A percentile compares a stretch with the other conserved stretches of the same genome.
Evolutionary conservation across 2,113 vertebrate species (phyloP).

Genomic region (Dasyornis broadbenti): DNA sequence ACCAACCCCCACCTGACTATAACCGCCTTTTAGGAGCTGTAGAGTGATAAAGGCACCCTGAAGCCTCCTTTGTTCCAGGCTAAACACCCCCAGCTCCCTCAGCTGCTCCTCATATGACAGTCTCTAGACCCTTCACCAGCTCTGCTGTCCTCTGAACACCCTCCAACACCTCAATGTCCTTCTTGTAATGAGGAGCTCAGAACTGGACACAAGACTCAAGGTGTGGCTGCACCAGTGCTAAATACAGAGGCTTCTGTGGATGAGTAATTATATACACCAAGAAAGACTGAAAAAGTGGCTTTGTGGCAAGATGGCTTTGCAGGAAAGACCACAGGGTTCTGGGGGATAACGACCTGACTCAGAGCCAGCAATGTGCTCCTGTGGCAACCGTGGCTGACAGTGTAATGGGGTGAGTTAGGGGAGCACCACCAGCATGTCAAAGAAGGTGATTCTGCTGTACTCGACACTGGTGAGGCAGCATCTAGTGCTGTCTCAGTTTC

Average conservation of each 20-base stretch:
- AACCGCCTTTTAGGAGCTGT: background rate
- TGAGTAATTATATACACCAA: background rate
- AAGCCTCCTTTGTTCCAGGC: background rate
- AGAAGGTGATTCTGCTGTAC: background rate
- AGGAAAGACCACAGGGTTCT: background rate
- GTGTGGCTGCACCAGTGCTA: background rate
- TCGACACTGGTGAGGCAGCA: background rate
- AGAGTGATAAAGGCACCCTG: background rate
- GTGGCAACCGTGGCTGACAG: accelerated
- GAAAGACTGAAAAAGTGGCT: background rate
- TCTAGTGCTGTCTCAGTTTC: background rate
- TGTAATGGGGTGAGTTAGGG: accelerated
- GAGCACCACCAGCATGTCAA: background rate
- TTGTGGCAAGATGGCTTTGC: background rate
- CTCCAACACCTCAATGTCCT: background rate
- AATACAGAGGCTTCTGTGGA: background rate
- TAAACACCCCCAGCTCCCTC: background rate
- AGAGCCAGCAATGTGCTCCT: background rate
- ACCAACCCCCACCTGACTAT: too few species aligned
- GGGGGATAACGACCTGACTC: background rate
- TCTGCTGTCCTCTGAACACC: background rate
- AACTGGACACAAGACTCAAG: background rate
- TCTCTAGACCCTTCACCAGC: background rate
- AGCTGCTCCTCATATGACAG: background rate
- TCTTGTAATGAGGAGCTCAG: background rate